Conservation (phyloP, 30 jellyfish, hydroid and myxozoan genomes). For the Cassiopea andromeda region DNA sequence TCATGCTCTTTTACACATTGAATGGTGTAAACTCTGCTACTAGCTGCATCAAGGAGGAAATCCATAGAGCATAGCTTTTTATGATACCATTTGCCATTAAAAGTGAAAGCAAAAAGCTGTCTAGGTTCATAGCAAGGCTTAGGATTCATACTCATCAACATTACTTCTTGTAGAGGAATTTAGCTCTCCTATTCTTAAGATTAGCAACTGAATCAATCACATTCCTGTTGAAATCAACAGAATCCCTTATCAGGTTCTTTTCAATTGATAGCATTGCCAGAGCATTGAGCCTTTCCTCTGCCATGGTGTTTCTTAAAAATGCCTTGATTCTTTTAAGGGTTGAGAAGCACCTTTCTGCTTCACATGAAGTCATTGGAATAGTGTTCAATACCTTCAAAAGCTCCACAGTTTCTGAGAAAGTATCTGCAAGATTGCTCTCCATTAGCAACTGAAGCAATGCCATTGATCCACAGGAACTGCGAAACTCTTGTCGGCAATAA, state of each 20-base stretch:
- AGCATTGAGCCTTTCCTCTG: constrained; percentile 57
- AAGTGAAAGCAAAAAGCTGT: background rate
- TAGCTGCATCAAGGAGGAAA: background rate
- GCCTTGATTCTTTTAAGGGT: constrained; percentile 35
- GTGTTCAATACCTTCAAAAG: constrained; percentile 21
- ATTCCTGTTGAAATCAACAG: constrained; percentile 24
- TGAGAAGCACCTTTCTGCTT: constrained; percentile 42
- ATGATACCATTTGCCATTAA: background rate
- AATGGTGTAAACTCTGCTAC: background rate
- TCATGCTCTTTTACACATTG: background rate
- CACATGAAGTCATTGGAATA: constrained; percentile 49
- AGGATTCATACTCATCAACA: background rate
- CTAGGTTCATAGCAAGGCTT: background rate
- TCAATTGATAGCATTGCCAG: constrained; percentile 50
- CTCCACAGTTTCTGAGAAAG: constrained; percentile 22
- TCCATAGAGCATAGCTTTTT: background rate
- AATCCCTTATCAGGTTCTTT: constrained; percentile 32
- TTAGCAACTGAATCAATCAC: constrained; percentile 36
- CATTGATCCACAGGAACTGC: constrained; percentile 23
- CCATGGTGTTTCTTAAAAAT: constrained; percentile 41
- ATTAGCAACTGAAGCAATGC: constrained; percentile 29
- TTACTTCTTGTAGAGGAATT: constrained; percentile 6
- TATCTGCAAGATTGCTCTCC: constrained; percentile 32
- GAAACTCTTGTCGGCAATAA: constrained; percentile 35
- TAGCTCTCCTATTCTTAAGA: constrained; percentile 50